Evolutionary conservation across 2,113 vertebrate genomes (phyloP), one percentile per base, ranked within the genome.

Genomic region (Eublepharis macularius): DNA sequence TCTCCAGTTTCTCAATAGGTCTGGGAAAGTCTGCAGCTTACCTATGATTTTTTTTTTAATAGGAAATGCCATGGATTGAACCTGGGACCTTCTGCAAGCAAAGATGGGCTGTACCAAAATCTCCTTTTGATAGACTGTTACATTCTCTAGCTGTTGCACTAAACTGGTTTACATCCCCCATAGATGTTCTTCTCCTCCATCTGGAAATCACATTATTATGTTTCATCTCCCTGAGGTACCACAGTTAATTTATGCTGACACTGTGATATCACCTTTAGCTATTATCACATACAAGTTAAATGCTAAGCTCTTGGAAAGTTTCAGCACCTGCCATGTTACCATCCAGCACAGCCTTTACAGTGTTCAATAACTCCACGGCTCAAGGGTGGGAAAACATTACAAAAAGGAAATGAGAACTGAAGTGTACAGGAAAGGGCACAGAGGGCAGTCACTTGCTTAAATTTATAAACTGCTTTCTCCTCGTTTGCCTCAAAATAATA

Each of bases 381-480:
- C 87, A 80, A 36, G 45, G 24, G 60, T 3, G 51, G 49, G 12
- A 63, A 80, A 77, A 86, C 84, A 81, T 43, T 69, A 63, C 36
- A 72, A 43, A 45, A 60, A 80, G 77, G 68, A 88, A 91, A 90
- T 90, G 43, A 88, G 41, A 86, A 89, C 79, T 60, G 75, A 92
- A 91, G 45, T 29, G 81, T 60, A 68, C 7, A 87, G 36, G 51
- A 60, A 90, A 85, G 57, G 82, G 26, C 77, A 86, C 13, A 80
- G 88, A 88, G 68, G 75, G 29, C 72, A 78, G 36, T 76, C 87
- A 32, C 41, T 70, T 65, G 80, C 81, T 90, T 92, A 87, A 89
- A 91, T 90, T 89, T 87, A 76, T 83, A 41, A 88, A 51, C 17
- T 45, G 34, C 34, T 90, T 93, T 91, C 2, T 90, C 87, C 51